Evolutionary conservation across 2,797 vertebrate genomes (phyloP).

Genomic region (Chanos chanos): DNA sequence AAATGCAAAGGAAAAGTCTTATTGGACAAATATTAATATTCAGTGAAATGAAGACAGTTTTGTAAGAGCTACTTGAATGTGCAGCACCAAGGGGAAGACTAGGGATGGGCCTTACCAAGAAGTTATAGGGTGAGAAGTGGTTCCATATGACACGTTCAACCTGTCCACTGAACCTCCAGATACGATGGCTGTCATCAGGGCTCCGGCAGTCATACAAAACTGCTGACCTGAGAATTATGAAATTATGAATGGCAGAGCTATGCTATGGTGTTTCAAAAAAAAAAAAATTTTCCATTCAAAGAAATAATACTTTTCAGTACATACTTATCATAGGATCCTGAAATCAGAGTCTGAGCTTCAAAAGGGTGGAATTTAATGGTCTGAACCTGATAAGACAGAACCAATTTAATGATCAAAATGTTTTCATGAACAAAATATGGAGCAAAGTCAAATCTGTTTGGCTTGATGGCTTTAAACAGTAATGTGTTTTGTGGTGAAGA

Average conservation of each 20-base stretch:
- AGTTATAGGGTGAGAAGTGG: slow-evolving; percentile 91
- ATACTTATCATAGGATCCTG: slow-evolving; percentile 95
- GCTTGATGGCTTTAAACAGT: not conserved
- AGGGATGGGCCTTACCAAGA: slow-evolving; percentile 80
- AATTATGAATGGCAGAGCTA: too few relatives aligned
- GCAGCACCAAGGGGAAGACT: too few relatives aligned
- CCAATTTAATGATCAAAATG: not conserved
- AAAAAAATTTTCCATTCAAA: too few relatives aligned
- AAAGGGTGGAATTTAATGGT: slow-evolving; percentile 92
- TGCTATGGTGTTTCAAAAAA: too few relatives aligned
- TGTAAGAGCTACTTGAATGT: too few relatives aligned
- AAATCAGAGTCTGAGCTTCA: slow-evolving; percentile 92
- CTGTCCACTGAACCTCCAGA: slow-evolving; percentile 93
- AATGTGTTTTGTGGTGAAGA: not conserved
- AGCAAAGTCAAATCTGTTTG: not conserved
- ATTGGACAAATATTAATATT: too few relatives aligned
- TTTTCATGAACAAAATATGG: not conserved
- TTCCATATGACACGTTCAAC: slow-evolving; percentile 93
- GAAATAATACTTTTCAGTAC: slow-evolving; percentile 26
- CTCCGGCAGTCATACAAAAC: slow-evolving; percentile 91
- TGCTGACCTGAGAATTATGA: slow-evolving; percentile 74
- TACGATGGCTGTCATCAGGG: slow-evolving; percentile 79
- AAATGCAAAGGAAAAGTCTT: not conserved
- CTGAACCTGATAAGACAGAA: slow-evolving; percentile 78
- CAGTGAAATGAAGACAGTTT: too few relatives aligned